Evolutionary conservation across 2,113 vertebrate genomes (phyloP).

Genomic region (Myotis lucifugus): DNA sequence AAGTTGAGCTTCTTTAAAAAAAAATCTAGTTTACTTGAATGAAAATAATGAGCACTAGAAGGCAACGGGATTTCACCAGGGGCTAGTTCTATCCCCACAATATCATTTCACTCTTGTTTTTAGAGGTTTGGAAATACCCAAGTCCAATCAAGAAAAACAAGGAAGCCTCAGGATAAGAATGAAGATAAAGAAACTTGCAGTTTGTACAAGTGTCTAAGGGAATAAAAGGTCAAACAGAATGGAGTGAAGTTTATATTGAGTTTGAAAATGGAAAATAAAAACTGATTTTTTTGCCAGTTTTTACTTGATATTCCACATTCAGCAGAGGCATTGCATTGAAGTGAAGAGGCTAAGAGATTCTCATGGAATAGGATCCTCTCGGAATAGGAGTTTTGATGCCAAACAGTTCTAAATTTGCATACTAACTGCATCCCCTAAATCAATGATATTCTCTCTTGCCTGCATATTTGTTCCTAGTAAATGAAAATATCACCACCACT

Average conservation of each 20-base stretch:
- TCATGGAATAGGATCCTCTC: neutral
- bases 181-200: conserved; percentile 40
- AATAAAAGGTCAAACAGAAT: conserved; percentile 41
- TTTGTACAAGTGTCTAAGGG: conserved; percentile 13
- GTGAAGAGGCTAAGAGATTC: neutral
- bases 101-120: neutral
- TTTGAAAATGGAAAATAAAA: conserved; percentile 51
- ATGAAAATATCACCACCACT: neutral
- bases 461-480: neutral
- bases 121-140: conserved; percentile 47
- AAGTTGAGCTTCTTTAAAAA: neutral
- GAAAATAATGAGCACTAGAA: conserved; percentile 35
- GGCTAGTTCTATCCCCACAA: neutral
- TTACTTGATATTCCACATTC: neutral
- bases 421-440: neutral
- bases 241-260: conserved; percentile 11
- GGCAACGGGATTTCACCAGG: neutral
- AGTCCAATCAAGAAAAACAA: conserved; percentile 37
- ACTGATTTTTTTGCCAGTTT: neutral
- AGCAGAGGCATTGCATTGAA: neutral
- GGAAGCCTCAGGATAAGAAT: conserved; percentile 21
- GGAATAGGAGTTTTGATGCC: neutral
- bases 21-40: conserved; percentile 30
- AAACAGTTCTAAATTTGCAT: neutral
- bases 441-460: neutral